These are phyloP conservation scores for Eublepharis macularius DNA, from an alignment of 2,113 vertebrate species.

Conservation along the genomic window DNA sequence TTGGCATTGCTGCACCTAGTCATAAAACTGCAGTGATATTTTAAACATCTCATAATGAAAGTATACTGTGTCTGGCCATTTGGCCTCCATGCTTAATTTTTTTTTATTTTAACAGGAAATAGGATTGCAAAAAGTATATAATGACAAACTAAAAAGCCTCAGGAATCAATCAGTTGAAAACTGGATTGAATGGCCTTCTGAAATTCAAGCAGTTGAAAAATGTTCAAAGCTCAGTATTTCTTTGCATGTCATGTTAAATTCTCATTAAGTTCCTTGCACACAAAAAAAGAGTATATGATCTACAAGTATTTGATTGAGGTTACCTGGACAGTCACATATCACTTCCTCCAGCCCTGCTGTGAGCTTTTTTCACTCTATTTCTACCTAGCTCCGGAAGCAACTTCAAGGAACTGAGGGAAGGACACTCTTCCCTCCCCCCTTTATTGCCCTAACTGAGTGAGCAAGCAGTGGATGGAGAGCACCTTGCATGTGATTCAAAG, in stretches of 20 bases:
- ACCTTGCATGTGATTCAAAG: too few species aligned
- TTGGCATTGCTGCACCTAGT: not conserved
- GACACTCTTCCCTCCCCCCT: too few species aligned
- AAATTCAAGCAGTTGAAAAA: not conserved
- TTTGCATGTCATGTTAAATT: not conserved
- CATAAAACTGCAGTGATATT: not conserved
- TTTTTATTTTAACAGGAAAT: not conserved
- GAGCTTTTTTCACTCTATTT: too few species aligned
- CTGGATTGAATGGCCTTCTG: not conserved
- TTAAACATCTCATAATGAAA: not conserved
- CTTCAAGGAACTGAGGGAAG: too few species aligned
- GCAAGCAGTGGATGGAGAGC: too few species aligned
- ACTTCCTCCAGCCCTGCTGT: too few species aligned
- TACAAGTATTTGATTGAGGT: not conserved
- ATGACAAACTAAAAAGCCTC: not conserved
- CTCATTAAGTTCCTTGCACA: too few species aligned
- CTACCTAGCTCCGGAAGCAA: too few species aligned
- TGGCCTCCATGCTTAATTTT: constrained; percentile 39
- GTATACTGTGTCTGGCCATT: constrained; percentile 32
- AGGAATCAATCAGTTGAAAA: not conserved
- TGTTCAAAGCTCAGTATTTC: not conserved
- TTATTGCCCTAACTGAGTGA: too few species aligned
- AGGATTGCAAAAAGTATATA: not conserved
- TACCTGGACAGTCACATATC: not conserved
- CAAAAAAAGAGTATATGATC: not conserved